Base-by-base conservation (phyloP, 2,113 vertebrate genomes). In the Phrynocephalus versicolor region DNA sequence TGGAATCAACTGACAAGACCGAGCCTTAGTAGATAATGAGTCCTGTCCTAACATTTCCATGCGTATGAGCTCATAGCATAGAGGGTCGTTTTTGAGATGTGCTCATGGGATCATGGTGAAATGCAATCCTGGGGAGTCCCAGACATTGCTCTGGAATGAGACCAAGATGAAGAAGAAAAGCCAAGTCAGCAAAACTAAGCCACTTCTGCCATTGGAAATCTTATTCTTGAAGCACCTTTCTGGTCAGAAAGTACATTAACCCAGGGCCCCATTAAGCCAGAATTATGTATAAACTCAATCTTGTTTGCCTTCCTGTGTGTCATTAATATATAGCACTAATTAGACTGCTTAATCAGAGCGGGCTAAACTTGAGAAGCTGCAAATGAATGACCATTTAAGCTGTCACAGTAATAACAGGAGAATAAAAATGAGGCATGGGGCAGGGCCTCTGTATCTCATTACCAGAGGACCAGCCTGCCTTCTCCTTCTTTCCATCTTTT, bases 261-360 rank as follows among this genome's bases (percentile, higher is more conserved):
- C 45, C 57, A 73, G 83, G 85, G 64, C 65, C 60, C 81, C 86
- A 91, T 90, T 85, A 88, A 87, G 83, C 83, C 27, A 84, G 79
- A 87, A 76, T n/a, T 90, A 78, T 2, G 73, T 88, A 87, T 85
- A 82, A 55, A 89, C 72, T 14, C 51, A n/a, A 86, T 78, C 58
- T 39, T 39, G 27, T 55, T 64, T n/a, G 55, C 77, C 57, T 72
- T 57, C 6, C 3, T 64, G 33, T 64, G 71, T 51, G 78, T 80
- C 70, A 65, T 58, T 80, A 62, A 35, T 87, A 86, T 88, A 92
- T 87, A 89, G 91, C 90, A 88, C 91, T 91, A 93, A 67, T 85
- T 91, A 90, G 87, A 83, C 93, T 93, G 89, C 88, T 91, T 90
- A 93, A 93, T 96, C 94, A 93, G 90, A 85, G 86, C 33, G 77